phyloP scores from a whole-genome alignment of 2,888 invertebrate genomes.

The Eristalis tenax region DNA sequence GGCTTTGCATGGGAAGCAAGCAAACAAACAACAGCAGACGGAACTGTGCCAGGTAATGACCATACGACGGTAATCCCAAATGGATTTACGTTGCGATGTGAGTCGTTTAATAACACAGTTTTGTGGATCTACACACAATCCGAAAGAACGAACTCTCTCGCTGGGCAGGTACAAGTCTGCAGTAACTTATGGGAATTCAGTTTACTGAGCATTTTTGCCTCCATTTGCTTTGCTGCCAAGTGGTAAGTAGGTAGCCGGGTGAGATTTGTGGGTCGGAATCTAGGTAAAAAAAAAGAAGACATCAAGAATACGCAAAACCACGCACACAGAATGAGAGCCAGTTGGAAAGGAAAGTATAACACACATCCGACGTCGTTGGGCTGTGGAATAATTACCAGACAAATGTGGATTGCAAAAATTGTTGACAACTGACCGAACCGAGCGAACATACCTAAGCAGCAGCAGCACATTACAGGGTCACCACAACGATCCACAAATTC shows the following conservation, averaged over 20 bases:
- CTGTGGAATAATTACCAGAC: neutral
- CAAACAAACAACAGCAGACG: conserved; percentile 41
- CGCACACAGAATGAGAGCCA: neutral
- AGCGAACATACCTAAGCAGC: neutral
- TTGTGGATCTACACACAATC: neutral
- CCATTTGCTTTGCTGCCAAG: conserved; percentile 9
- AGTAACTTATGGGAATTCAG: conserved; percentile 33
- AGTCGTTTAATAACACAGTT: conserved; percentile 40
- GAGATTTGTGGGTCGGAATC: conserved; percentile 22
- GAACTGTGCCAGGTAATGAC: conserved; percentile 56
- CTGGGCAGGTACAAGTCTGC: neutral
- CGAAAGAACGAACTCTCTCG: neutral
- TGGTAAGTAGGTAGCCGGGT: conserved; percentile 47
- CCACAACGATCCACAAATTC: neutral
- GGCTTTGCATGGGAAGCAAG: neutral
- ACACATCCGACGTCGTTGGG: neutral
- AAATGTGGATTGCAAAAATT: neutral
- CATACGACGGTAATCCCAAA: conserved; percentile 56
- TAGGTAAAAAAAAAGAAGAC: neutral
- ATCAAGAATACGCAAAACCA: neutral
- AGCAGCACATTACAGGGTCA: neutral
- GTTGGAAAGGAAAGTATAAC: neutral
- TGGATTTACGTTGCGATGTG: conserved; percentile 56
- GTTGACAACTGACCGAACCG: neutral
- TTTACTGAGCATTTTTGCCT: conserved; percentile 1